Evolutionary conservation across 35 echinoderm and acorn worm genomes (phyloP).

Genomic region (Lytechinus pictus): DNA sequence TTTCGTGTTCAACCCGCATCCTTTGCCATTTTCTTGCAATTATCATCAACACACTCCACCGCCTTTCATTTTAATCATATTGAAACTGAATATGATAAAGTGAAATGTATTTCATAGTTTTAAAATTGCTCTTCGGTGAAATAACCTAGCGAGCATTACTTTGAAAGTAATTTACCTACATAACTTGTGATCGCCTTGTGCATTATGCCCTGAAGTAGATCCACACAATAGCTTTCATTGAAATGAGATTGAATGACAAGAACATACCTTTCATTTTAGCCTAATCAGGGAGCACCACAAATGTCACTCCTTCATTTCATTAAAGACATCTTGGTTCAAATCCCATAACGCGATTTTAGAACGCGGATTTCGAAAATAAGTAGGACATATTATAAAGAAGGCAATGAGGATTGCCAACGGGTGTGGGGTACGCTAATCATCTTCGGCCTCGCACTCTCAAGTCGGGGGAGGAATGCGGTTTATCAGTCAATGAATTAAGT

Average conservation of each 20-base stretch:
- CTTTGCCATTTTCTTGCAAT: too few relatives aligned
- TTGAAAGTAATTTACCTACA: not conserved
- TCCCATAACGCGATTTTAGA: slow-evolving; percentile 2
- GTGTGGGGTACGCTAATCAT: not conserved
- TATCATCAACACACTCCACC: too few relatives aligned
- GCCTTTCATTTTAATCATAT: too few relatives aligned
- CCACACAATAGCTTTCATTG: not conserved
- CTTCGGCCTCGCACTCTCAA: not conserved
- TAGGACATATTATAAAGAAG: not conserved
- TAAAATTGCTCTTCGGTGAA: not conserved
- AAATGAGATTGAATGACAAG: slow-evolving; percentile 11
- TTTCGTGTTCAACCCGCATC: too few relatives aligned
- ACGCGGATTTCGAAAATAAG: not conserved
- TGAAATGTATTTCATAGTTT: not conserved
- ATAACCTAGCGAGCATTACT: not conserved
- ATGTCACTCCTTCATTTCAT: not conserved
- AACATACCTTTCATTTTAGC: not conserved
- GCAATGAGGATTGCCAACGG: not conserved
- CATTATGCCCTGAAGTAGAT: not conserved
- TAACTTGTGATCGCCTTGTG: not conserved
- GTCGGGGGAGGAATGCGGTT: not conserved
- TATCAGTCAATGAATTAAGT: not conserved
- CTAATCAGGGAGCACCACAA: not conserved
- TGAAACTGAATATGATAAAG: too few relatives aligned
- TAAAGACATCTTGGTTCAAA: not conserved